Evolutionary conservation across 2,797 vertebrate species (phyloP).

Genomic region (Tolypeutes matacus): DNA sequence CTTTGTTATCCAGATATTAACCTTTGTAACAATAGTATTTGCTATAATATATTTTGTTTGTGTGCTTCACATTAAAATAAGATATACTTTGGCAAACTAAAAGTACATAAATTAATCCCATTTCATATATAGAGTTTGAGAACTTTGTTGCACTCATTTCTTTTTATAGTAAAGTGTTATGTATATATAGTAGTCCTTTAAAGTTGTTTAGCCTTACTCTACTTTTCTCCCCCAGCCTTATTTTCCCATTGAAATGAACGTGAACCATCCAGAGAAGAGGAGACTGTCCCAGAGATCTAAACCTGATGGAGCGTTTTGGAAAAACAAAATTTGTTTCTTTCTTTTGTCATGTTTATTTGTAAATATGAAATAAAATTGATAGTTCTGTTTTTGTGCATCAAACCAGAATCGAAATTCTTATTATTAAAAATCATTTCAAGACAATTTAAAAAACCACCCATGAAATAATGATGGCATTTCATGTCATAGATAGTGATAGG

Average conservation of each 20-base stretch:
- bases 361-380: conserved; percentile 66
- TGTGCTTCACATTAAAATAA: conserved; percentile 13
- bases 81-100: background rate
- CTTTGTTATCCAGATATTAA: conserved; percentile 38
- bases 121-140: background rate
- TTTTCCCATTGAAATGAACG: conserved; percentile 20
- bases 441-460: background rate
- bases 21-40: conserved; percentile 54
- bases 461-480: conserved; percentile 16
- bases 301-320: background rate
- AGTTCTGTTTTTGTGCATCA: conserved; percentile 68
- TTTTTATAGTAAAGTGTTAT: conserved; percentile 40
- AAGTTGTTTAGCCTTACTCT: conserved; percentile 36
- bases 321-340: conserved; percentile 38
- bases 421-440: conserved; percentile 18
- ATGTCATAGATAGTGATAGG: background rate
- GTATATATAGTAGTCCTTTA: background rate
- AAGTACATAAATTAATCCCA: background rate
- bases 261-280: conserved; percentile 53
- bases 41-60: background rate
- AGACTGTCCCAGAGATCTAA: conserved; percentile 46
- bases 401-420: conserved; percentile 38
- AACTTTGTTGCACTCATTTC: conserved; percentile 34
- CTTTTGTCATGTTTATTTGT: conserved; percentile 36
- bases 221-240: conserved; percentile 61